Evolutionary conservation across 2,113 vertebrate genomes (phyloP), one percentile per base, ranked within the genome.

Genomic region (Mystacornis crossleyi): DNA sequence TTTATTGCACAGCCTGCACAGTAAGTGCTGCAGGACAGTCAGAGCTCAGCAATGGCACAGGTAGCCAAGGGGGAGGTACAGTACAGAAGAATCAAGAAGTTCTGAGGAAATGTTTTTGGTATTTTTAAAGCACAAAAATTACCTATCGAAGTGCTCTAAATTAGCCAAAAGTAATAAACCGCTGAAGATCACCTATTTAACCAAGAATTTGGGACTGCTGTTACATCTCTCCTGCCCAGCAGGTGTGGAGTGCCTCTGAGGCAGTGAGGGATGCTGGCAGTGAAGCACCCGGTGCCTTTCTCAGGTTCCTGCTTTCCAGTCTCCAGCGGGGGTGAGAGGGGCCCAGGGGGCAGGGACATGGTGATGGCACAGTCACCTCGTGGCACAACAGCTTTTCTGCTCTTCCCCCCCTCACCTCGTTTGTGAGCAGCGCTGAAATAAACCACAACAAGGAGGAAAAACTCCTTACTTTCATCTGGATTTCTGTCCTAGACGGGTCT

Each of bases 281-380:
- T 16, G 53, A 45, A 33, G 6, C 3, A 12, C 4, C 33, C 16
- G 2, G 1, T 38, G 67, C 36, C 48, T 40, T 43, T 66, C 43
- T 62, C 42, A n/a, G 4, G 65, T 43, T 38, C 7, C 72, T 47
- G 77, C 55, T 40, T 42, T 33, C 60, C 65, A 33, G 23, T 20
- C 66, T 15, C 47, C 1, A 2, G 14, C 0, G 38, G 42, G 50
- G 33, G 15, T 18, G 33, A 24, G 6, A 18, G 1, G 2, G 50
- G 74, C 28, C 12, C 8, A 18, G 26, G 4, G 2, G 20, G 15
- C 6, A 33, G 40, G 16, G 36, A 53, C 62, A 25, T 10, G 6
- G 14, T 21, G 36, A 75, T 42, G 18, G 5, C 18, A 9, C 69
- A 51, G 14, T 17, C 28, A 61, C 65, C 45, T 20, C 11, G 38